Percentiles rank a stretch among this genome's conserved stretches.
phyloP scores from a whole-genome alignment of 2,113 vertebrate genomes.

The Colinus virginianus region DNA sequence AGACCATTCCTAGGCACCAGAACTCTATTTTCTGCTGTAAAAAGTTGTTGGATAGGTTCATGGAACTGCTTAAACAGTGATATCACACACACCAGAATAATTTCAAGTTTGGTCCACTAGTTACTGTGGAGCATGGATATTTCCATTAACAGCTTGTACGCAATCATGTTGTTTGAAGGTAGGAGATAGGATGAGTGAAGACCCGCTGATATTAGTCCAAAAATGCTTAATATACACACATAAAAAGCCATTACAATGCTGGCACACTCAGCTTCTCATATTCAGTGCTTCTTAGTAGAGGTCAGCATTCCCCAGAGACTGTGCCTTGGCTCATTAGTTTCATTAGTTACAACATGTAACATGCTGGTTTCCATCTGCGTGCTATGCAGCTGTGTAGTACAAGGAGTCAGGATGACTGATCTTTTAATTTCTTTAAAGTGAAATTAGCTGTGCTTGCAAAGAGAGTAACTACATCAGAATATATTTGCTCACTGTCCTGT shows the following conservation, averaged over 20 bases:
- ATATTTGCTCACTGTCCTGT: background rate
- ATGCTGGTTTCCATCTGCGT: background rate
- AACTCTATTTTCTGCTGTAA: background rate
- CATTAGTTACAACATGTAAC: background rate
- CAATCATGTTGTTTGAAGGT: background rate
- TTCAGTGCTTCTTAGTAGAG: background rate
- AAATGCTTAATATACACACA: background rate
- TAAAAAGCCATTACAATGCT: background rate
- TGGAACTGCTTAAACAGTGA: rapidly evolving
- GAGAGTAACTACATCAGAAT: background rate
- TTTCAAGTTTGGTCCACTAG: background rate
- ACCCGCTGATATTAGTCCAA: background rate
- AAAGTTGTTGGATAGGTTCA: background rate
- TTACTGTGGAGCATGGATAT: background rate
- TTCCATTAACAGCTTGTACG: background rate
- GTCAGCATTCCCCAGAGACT: background rate
- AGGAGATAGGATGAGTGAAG: background rate
- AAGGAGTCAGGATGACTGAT: background rate
- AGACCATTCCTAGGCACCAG: background rate
- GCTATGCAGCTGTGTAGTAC: background rate
- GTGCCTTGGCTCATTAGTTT: background rate
- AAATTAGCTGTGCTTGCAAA: background rate
- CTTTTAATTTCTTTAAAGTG: background rate
- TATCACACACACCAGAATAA: background rate
- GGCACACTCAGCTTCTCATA: background rate